Base-by-base conservation (phyloP, 2,888 invertebrate species). In the Pollenia angustigena region DNA sequence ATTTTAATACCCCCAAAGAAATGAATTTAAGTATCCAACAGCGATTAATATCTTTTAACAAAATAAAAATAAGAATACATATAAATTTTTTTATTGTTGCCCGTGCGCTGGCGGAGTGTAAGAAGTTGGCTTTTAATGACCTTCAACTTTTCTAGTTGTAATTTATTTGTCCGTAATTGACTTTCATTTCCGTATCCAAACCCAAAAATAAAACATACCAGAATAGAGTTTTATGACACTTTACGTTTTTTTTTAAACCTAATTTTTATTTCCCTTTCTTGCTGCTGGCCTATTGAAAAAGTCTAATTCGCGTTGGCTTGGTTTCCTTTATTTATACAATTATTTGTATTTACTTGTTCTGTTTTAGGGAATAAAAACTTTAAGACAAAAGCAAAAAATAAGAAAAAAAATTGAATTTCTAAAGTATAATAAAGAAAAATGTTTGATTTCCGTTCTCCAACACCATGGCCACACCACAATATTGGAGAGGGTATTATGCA, bases 111-210 rank as follows among this genome's bases (percentile, higher is more conserved):
- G 10, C n/a, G 48, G 44, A 54, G 23, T 42, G 50, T 23, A 58
- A 58, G 50, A 11, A 62, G 32, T 69, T 52, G 44, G 23, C 48
- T 66, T 66, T 8, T 56, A 72, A 66, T 74, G 81, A 74, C 81
- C 81, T 81, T 81, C 56, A 81, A 74, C 56, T 74, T 79, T n/a
- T 50, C 14, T 50, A 46, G 66, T 66, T 54, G 40, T 58, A 64
- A 10, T 46, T 44, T 78, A 9, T 40, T 80, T 80, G 11, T 16
- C 72, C 76, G 54, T 75, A 83, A 83, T 81, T 68, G 80, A 76
- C 69, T 80, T 83, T 81, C 66, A 83, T 83, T 83, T 81, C 72
- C 76, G 71, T 42, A 44, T 48, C 18, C 54, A 76, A 82, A 74
- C 48, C 48, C 44, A 68, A 78, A 81, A 48, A 58, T 81, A 50